Evolutionary conservation across 2,888 invertebrate genomes (phyloP).

Genomic region (Sinhomidia bicolor): DNA sequence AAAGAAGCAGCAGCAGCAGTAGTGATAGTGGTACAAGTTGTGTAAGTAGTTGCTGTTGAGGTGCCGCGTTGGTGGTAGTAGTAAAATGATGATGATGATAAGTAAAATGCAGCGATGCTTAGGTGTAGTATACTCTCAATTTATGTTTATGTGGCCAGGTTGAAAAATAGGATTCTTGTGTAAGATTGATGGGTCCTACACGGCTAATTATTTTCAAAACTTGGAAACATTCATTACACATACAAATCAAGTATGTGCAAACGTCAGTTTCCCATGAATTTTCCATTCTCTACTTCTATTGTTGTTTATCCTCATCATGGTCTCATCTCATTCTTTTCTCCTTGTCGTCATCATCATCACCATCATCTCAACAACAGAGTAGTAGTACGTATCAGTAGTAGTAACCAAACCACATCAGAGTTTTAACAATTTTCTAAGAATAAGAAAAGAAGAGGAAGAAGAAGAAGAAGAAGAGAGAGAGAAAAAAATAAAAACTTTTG

Average conservation of each 20-base stretch:
- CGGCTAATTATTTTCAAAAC: constrained; percentile 80
- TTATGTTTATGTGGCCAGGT: neutral
- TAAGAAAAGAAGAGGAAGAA: constrained; percentile 13
- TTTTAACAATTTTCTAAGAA: constrained; percentile 55
- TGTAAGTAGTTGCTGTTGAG: neutral
- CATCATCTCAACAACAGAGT: too few relatives aligned
- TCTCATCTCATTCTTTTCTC: neutral
- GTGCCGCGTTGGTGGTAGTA: constrained; percentile 10
- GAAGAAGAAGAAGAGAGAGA: too few relatives aligned
- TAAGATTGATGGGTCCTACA: constrained; percentile 79
- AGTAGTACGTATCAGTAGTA: too few relatives aligned
- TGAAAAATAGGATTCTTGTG: constrained; percentile 56
- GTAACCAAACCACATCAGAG: constrained; percentile 37
- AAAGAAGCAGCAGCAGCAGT: neutral
- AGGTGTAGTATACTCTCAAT: neutral
- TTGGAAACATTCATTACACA: constrained; percentile 75
- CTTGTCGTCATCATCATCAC: neutral
- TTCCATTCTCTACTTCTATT: constrained; percentile 64
- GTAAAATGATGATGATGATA: neutral
- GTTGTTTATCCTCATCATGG: constrained; percentile 45
- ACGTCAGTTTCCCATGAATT: constrained; percentile 75
- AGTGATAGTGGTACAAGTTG: neutral
- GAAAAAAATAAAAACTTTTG: constrained; percentile 49
- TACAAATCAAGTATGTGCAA: constrained; percentile 73
- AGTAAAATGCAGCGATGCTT: too few relatives aligned